Percentiles rank a stretch among this genome's conserved stretches.
Evolutionary conservation across 2,888 invertebrate species (phyloP).

Genomic region (Parochlus steinenii): DNA sequence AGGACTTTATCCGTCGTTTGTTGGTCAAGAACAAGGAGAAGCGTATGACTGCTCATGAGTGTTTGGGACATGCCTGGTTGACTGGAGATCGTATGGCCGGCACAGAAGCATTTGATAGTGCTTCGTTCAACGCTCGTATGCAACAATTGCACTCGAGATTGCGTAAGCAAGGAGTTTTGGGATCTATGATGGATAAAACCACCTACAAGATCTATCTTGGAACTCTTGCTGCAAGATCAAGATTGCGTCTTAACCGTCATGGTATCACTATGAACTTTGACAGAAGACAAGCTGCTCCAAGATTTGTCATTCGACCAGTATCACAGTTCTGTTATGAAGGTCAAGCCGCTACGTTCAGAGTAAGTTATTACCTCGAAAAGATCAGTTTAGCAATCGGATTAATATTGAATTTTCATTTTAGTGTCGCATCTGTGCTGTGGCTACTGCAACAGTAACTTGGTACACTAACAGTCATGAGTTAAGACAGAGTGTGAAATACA

Average conservation of each 20-base stretch:
- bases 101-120: constrained; percentile 15
- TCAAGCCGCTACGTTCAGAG: constrained; percentile 81
- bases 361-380: no score
- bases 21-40: constrained; percentile 90
- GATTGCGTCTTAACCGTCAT: constrained; percentile 3
- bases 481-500: constrained; percentile 94
- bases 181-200: constrained; percentile 9
- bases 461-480: constrained; percentile 83
- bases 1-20: constrained; percentile 91
- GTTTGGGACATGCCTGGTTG: constrained; percentile 88
- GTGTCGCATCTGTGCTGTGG: constrained; percentile 88
- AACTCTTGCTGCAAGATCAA: constrained; percentile 10
- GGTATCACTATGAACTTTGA: constrained; percentile 42
- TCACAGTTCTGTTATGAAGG: constrained; percentile 95
- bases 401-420: no score
- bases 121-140: constrained; percentile 8
- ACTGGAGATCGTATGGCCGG: constrained; percentile 59
- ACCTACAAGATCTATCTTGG: constrained; percentile 11
- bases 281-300: constrained; percentile 91
- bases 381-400: no score
- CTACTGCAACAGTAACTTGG: constrained; percentile 93
- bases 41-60: constrained; percentile 97
- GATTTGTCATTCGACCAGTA: constrained; percentile 93
- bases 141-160: constrained; percentile 7
- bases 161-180: constrained; percentile 12